Percentiles rank a stretch among this genome's conserved stretches.
Evolutionary conservation across 2,797 vertebrate genomes (phyloP).

Genomic region (Pseudomugil tenellus): DNA sequence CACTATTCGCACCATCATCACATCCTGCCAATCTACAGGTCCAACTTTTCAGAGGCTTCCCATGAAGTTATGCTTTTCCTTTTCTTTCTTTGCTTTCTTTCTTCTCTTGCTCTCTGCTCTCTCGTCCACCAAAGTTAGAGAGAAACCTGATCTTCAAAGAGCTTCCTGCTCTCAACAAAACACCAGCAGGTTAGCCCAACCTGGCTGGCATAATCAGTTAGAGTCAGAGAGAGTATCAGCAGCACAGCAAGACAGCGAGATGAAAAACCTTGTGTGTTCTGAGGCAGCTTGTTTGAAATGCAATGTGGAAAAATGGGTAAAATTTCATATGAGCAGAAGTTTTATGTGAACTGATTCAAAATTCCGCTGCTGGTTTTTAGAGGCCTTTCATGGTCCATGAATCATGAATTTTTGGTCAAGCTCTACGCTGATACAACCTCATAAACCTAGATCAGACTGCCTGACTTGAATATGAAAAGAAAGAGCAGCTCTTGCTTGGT

Average conservation of each 20-base stretch:
- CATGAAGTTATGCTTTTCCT: background rate
- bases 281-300: conserved; percentile 22
- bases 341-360: conserved; percentile 12
- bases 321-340: conserved; percentile 12
- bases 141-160: conserved; percentile 48
- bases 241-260: conserved; percentile 10
- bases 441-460: conserved; percentile 11
- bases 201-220: conserved; percentile 23
- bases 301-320: background rate
- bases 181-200: conserved; percentile 31
- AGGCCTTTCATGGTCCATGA: conserved; percentile 10
- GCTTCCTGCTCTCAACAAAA: conserved; percentile 35
- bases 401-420: conserved; percentile 24
- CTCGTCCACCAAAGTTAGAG: conserved; percentile 21
- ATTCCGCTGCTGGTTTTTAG: conserved; percentile 15
- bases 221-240: conserved; percentile 33
- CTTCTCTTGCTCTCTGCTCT: conserved; percentile 18
- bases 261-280: conserved; percentile 30
- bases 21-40: conserved; percentile 46
- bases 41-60: conserved; percentile 30
- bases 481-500: conserved; percentile 1
- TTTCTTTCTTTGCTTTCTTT: background rate
- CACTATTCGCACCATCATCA: conserved; percentile 44
- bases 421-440: conserved; percentile 14
- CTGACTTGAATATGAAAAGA: conserved; percentile 22